Conservation (phyloP, 1,140 invertebrate genomes). For the Hypsibius dujardini region DNA sequence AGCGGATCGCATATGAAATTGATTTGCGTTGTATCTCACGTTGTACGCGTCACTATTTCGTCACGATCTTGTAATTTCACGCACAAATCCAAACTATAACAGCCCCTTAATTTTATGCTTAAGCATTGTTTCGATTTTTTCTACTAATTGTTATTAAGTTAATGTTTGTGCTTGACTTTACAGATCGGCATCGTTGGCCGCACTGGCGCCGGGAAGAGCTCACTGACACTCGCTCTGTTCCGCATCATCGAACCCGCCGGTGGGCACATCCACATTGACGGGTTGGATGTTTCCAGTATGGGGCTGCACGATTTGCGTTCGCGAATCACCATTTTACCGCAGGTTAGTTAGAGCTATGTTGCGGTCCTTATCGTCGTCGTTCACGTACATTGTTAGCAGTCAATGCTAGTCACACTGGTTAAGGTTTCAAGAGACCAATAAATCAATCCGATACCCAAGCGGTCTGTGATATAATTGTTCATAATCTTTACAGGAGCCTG, state of each 20-base stretch:
- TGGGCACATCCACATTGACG: conserved; percentile 37
- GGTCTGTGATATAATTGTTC: conserved; percentile 18
- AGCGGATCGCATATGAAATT: too few species aligned
- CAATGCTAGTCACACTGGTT: background rate
- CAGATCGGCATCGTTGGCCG: conserved; percentile 37
- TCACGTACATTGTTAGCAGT: conserved; percentile 18
- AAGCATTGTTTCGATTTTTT: background rate
- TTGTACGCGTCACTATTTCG: too few species aligned
- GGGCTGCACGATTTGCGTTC: conserved; percentile 35
- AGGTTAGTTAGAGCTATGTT: conserved; percentile 25
- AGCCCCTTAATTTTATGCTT: too few species aligned
- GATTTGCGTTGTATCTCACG: too few species aligned
- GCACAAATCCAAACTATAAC: too few species aligned
- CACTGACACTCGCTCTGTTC: conserved; percentile 37
- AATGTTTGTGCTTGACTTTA: background rate
- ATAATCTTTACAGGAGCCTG: conserved; percentile 33
- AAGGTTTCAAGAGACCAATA: too few species aligned
- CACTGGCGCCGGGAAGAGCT: conserved; percentile 40
- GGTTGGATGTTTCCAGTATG: conserved; percentile 33
- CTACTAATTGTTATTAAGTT: background rate
- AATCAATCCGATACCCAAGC: background rate
- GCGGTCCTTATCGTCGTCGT: background rate
- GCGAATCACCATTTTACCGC: conserved; percentile 38
- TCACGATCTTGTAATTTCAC: too few species aligned
- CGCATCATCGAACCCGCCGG: conserved; percentile 36